Conservation (phyloP, 2,888 invertebrate species). For the Coecobrya sp. region DNA sequence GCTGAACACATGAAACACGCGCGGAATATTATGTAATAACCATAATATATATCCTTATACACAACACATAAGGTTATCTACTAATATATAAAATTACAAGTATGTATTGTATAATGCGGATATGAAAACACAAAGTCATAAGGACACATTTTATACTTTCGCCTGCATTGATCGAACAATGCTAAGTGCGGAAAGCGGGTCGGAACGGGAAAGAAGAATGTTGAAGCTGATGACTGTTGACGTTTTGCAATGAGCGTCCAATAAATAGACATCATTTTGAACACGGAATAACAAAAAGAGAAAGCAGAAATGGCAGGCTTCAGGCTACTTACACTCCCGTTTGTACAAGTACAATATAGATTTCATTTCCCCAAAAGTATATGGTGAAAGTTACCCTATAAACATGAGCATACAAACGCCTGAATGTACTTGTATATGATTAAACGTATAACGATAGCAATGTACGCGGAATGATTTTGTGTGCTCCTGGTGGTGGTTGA, state of each 20-base stretch:
- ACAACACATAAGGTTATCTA: background rate
- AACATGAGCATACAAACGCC: background rate
- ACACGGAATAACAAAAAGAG: slow-evolving; percentile 55
- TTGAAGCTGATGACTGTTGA: slow-evolving; percentile 63
- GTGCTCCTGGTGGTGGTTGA: slow-evolving; percentile 19
- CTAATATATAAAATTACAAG: background rate
- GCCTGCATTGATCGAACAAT: background rate
- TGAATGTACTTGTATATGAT: background rate
- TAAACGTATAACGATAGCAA: slow-evolving; percentile 17
- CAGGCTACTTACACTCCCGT: slow-evolving; percentile 15
- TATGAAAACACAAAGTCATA: slow-evolving; percentile 7
- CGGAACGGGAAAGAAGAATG: slow-evolving; percentile 51
- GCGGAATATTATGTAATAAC: background rate
- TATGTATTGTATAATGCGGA: background rate
- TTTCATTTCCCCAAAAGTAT: background rate
- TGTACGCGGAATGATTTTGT: slow-evolving; percentile 10
- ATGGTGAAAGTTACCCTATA: background rate
- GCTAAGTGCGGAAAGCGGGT: slow-evolving; percentile 38
- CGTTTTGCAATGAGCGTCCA: slow-evolving; percentile 66
- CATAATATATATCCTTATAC: background rate
- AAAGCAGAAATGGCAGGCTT: slow-evolving; percentile 57
- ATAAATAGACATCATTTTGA: slow-evolving; percentile 64
- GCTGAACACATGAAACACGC: slow-evolving; percentile 8
- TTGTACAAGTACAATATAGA: background rate
- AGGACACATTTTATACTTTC: background rate